A percentile compares a stretch with the other conserved stretches of the same genome.
Conservation (phyloP, 1,140 invertebrate genomes). For the Leptopilina clavipes region DNA sequence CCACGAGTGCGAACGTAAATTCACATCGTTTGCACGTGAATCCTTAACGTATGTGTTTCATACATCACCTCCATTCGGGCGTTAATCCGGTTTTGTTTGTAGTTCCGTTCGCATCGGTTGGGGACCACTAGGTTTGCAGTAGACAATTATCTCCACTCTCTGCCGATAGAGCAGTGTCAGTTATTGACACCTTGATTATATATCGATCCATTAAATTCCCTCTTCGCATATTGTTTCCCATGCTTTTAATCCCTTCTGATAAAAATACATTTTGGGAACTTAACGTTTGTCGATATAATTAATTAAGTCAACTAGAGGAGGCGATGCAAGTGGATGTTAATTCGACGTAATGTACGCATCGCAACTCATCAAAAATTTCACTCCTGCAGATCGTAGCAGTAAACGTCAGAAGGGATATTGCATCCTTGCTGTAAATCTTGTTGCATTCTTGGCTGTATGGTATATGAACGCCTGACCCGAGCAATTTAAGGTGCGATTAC, state of each 20-base stretch:
- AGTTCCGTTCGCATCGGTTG: constrained; percentile 35
- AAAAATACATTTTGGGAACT: too few species aligned
- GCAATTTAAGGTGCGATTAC: constrained; percentile 58
- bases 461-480: constrained; percentile 28
- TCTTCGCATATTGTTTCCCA: not conserved
- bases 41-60: constrained; percentile 27
- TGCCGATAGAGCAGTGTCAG: constrained; percentile 44
- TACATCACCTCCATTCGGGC: not conserved
- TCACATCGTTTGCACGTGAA: constrained; percentile 8
- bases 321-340: not conserved
- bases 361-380: constrained; percentile 5
- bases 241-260: not conserved
- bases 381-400: constrained; percentile 36
- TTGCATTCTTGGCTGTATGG: constrained; percentile 40
- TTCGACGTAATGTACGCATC: constrained; percentile 1
- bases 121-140: constrained; percentile 38
- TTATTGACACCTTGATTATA: constrained; percentile 56
- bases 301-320: not conserved
- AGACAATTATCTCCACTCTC: constrained; percentile 56
- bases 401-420: constrained; percentile 36
- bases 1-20: not conserved
- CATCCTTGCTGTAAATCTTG: constrained; percentile 42
- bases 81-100: constrained; percentile 44
- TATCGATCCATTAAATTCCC: constrained; percentile 45
- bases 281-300: not conserved